Percentiles rank a stretch among this genome's conserved stretches.
phyloP scores from a whole-genome alignment of 2,888 invertebrate species.

The Spialia ferax region DNA sequence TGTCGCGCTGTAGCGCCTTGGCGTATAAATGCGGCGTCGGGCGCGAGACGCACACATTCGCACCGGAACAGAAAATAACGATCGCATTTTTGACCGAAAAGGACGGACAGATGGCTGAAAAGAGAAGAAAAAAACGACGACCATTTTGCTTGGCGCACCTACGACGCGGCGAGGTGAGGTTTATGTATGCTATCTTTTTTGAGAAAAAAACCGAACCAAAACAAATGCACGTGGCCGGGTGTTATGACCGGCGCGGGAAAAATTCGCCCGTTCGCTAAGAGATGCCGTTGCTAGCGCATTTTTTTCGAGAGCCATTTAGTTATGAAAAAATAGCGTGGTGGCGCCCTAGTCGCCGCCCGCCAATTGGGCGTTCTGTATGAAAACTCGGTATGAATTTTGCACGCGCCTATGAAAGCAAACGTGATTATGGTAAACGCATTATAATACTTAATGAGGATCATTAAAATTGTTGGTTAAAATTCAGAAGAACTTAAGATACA shows the following conservation, averaged over 20 bases:
- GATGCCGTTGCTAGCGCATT: constrained; percentile 81
- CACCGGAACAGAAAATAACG: constrained; percentile 87
- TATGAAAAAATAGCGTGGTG: constrained; percentile 72
- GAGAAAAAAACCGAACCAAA: constrained; percentile 84
- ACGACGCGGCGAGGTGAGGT: constrained; percentile 75
- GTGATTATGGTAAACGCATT: constrained; percentile 11
- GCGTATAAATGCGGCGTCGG: constrained; percentile 66
- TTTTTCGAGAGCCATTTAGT: constrained; percentile 75
- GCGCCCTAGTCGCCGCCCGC: constrained; percentile 63
- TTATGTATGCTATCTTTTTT: constrained; percentile 84
- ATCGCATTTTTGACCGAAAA: constrained; percentile 87
- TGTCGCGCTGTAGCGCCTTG: constrained; percentile 51
- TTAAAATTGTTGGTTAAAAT: background rate
- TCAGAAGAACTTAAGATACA: background rate
- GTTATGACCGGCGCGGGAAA: constrained; percentile 83
- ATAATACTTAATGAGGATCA: constrained; percentile 7
- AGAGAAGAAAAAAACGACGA: constrained; percentile 87
- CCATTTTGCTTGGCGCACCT: constrained; percentile 85
- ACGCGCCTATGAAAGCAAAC: constrained; percentile 1
- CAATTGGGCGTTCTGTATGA: constrained; percentile 22
- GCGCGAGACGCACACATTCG: constrained; percentile 80
- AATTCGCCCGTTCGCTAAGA: constrained; percentile 78
- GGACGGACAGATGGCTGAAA: constrained; percentile 86
- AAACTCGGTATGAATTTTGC: constrained; percentile 14
- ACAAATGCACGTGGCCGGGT: constrained; percentile 86